Percentiles rank a stretch among this genome's conserved stretches.
These are phyloP conservation scores for Maniola jurtina DNA, from an alignment of 1,140 invertebrate species.

Conservation along the genomic window DNA sequence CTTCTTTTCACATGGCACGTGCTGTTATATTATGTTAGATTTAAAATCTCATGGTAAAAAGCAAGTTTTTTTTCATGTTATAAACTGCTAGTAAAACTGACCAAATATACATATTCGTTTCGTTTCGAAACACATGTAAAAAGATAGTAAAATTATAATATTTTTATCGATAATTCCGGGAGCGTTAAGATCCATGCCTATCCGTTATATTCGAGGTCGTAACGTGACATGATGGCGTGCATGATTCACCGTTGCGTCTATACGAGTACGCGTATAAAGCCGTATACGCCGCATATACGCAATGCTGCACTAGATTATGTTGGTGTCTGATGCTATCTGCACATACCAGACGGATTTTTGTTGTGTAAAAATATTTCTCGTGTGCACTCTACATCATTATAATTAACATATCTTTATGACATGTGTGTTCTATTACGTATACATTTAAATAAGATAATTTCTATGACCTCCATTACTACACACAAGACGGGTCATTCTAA, in stretches of 20 bases:
- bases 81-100: too few relatives aligned
- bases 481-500: too few relatives aligned
- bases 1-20: too few relatives aligned
- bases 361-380: too few relatives aligned
- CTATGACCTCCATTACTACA: too few relatives aligned
- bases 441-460: too few relatives aligned
- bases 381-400: too few relatives aligned
- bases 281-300: neutral
- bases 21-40: too few relatives aligned
- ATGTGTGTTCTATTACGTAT: too few relatives aligned
- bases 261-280: slow-evolving; percentile 19
- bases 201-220: slow-evolving; percentile 58
- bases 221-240: slow-evolving; percentile 57
- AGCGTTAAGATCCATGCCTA: slow-evolving; percentile 37
- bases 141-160: neutral
- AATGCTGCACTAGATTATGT: slow-evolving; percentile 18
- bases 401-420: too few relatives aligned
- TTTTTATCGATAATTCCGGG: slow-evolving; percentile 28
- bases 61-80: too few relatives aligned
- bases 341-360: neutral
- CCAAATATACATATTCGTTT: neutral
- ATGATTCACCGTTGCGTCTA: slow-evolving; percentile 54
- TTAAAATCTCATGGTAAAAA: too few relatives aligned
- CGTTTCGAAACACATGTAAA: neutral
- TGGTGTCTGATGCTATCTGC: slow-evolving; percentile 18